Conservation (phyloP, 2,797 vertebrate species). For the Phoeniculus purpureus region DNA sequence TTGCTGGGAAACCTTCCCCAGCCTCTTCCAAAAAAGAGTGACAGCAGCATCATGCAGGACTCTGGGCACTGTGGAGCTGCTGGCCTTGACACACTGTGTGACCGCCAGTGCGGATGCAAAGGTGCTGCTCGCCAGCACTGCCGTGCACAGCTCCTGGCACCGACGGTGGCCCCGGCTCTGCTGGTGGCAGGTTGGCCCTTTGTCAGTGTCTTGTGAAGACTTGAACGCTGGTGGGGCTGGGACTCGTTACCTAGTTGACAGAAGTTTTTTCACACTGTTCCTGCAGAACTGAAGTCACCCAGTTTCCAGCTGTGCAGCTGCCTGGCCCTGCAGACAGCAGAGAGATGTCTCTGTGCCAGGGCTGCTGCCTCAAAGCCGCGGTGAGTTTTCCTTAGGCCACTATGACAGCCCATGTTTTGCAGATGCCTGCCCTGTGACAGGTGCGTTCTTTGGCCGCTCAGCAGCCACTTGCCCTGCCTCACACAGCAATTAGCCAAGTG, state of each 20-base stretch:
- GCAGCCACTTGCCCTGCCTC: not conserved
- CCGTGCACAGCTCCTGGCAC: fast-evolving
- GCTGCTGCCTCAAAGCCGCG: not conserved
- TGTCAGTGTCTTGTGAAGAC: not conserved
- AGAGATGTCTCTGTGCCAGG: not conserved
- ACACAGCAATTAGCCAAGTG: constrained; percentile 40
- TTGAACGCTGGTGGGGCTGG: not conserved
- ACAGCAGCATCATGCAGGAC: fast-evolving
- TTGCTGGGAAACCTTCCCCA: not conserved
- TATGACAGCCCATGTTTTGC: constrained; percentile 2
- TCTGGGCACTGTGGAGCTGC: not conserved
- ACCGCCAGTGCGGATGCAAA: not conserved
- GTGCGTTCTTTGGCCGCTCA: not conserved
- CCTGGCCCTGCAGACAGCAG: fast-evolving
- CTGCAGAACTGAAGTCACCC: not conserved
- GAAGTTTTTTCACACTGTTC: not conserved
- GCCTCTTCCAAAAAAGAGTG: not conserved
- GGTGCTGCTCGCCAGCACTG: not conserved
- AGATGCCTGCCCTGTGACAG: constrained; percentile 18
- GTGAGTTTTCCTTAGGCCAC: not conserved
- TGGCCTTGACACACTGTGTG: not conserved
- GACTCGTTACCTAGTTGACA: not conserved
- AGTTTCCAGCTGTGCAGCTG: not conserved
- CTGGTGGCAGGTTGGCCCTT: not conserved
- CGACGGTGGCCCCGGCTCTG: not conserved